A percentile compares a stretch with the other conserved stretches of the same genome.
Evolutionary conservation across 2,888 invertebrate species (phyloP).

Genomic region (Himalopsyche japonica): DNA sequence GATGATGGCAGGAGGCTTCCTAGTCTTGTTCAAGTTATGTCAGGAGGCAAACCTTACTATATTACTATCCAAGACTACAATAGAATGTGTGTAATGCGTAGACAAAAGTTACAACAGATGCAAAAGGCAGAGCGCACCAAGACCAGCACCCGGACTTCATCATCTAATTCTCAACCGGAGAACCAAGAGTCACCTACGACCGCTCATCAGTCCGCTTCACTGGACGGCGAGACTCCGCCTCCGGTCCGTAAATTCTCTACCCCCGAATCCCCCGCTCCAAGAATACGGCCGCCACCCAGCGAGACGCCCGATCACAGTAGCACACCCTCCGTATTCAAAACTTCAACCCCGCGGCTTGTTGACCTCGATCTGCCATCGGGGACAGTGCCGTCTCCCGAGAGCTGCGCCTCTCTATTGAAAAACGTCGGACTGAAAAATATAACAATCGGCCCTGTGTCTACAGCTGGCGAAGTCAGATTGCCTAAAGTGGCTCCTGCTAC

Average conservation of each 20-base stretch:
- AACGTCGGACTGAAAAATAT: conserved; percentile 58
- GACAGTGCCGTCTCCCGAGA: neutral
- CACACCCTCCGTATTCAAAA: neutral
- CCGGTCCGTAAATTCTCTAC: conserved; percentile 44
- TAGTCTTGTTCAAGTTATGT: conserved; percentile 73
- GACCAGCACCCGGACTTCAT: conserved; percentile 37
- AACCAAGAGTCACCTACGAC: conserved; percentile 44
- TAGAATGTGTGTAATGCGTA: conserved; percentile 74
- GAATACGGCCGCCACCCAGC: conserved; percentile 17
- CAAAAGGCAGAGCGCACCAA: conserved; percentile 53
- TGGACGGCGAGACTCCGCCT: conserved; percentile 41
- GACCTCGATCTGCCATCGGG: neutral
- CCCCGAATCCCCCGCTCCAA: conserved; percentile 37
- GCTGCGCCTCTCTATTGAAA: conserved; percentile 52
- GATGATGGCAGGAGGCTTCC: conserved; percentile 64
- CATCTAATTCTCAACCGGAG: neutral
- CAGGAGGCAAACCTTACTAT: conserved; percentile 78
- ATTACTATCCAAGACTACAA: conserved; percentile 79
- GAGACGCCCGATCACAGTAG: conserved; percentile 36
- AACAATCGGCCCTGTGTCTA: conserved; percentile 56
- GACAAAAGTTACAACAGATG: conserved; percentile 67
- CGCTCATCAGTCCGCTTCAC: conserved; percentile 11
- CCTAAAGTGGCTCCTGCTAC: conserved; percentile 45
- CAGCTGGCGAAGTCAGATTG: conserved; percentile 42
- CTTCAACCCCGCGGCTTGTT: neutral